These are phyloP conservation scores for Ditula angustiorana DNA, from an alignment of 2,888 invertebrate species.

Conservation along the genomic window DNA sequence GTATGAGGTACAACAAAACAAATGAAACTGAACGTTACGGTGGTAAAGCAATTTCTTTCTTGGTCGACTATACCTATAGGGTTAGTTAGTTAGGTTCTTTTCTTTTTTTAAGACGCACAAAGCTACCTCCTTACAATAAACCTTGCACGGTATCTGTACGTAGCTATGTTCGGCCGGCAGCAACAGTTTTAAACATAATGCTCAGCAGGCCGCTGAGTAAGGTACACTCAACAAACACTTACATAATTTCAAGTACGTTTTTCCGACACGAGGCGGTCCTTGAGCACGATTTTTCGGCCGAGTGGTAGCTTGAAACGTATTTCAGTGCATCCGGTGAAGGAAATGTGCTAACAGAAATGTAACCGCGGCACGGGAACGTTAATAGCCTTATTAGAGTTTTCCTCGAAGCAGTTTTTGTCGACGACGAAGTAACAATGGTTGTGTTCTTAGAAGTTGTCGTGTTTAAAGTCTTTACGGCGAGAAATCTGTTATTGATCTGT, in stretches of 20 bases:
- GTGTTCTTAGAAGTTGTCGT: conserved; percentile 22
- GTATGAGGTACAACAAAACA: no score
- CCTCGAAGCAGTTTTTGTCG: conserved; percentile 29
- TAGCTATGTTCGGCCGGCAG: neutral
- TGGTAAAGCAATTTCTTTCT: no score
- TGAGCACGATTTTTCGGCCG: conserved; percentile 63
- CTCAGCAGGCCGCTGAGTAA: conserved; percentile 13
- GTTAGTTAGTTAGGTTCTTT: neutral
- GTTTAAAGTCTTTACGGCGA: conserved; percentile 1
- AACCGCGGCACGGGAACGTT: conserved; percentile 19
- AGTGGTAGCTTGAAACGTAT: conserved; percentile 42
- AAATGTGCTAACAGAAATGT: conserved; percentile 44
- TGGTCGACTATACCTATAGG: no score
- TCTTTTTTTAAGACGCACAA: neutral
- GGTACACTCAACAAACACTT: conserved; percentile 28
- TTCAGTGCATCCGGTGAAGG: conserved; percentile 41
- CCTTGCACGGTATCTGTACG: neutral
- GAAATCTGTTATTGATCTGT: conserved; percentile 34
- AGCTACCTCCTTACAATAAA: neutral
- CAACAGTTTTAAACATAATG: conserved; percentile 26
- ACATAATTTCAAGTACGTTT: conserved; percentile 48
- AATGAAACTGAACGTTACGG: no score
- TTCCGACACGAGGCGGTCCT: conserved; percentile 55
- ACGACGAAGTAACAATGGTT: conserved; percentile 22
- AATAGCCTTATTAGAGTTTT: conserved; percentile 27